These are phyloP conservation scores for Philypnodon macrostomus DNA, from an alignment of 2,797 vertebrate genomes.

Conservation along the genomic window DNA sequence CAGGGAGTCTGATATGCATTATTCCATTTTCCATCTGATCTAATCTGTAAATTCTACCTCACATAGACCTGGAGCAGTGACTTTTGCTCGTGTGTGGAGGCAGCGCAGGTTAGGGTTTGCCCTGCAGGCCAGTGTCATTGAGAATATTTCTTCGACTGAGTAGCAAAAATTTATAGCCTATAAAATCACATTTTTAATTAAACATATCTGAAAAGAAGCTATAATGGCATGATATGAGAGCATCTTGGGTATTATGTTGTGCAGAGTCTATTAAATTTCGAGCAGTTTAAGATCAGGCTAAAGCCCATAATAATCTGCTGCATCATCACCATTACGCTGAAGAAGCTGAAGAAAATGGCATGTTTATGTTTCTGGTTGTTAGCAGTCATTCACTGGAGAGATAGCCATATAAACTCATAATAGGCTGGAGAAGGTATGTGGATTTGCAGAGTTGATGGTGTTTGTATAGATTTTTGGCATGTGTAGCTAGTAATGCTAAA, in stretches of 20 bases:
- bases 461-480: too few species aligned
- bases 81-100: conserved; percentile 15
- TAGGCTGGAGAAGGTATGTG: not conserved
- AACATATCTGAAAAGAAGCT: conserved; percentile 39
- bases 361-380: conserved; percentile 48
- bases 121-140: conserved; percentile 25
- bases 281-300: conserved; percentile 50
- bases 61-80: conserved; percentile 27
- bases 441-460: not conserved
- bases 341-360: conserved; percentile 39
- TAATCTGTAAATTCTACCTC: conserved; percentile 30
- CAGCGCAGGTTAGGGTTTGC: conserved; percentile 16
- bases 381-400: not conserved
- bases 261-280: conserved; percentile 48
- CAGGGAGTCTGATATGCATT: conserved; percentile 20
- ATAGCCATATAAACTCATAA: conserved; percentile 2
- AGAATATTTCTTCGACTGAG: conserved; percentile 13
- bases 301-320: conserved; percentile 49
- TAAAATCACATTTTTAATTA: conserved; percentile 42
- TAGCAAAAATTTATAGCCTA: conserved; percentile 17
- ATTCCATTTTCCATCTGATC: conserved; percentile 26
- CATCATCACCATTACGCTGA: conserved; percentile 44
- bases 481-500: too few species aligned
- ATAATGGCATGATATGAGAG: conserved; percentile 29
- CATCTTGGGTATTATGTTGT: conserved; percentile 42